Base-by-base conservation (phyloP, 2,888 invertebrate species). In the Machimus rusticus region DNA sequence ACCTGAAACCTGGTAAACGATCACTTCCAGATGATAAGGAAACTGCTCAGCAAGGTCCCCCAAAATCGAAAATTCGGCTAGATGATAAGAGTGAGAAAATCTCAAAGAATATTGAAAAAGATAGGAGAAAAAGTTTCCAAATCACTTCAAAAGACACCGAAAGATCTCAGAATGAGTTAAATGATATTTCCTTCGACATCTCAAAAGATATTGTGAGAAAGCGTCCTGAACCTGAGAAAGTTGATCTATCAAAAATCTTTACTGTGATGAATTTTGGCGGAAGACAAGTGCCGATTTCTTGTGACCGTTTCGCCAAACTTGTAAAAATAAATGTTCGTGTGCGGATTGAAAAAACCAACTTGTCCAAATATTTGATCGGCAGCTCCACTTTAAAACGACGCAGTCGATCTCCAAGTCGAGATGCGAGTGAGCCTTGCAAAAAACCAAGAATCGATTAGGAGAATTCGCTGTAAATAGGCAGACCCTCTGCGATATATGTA, bases 221-320 rank as follows among this genome's bases (percentile, higher is more conserved):
- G 19, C 51, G 51, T 5, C 31, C 74, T 5, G 31, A 12, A n/a
- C 86, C 89, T 0, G 89, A 89, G 23, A 51, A 86, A 5, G 28
- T 90, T 31, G 91, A 91, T 88, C 89, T 90, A 55, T 89, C 89
- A 8, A 90, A 90, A 87, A 89, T 91, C 76, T 90, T 89, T 87
- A 91, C 90, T 23, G 90, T 89, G 74, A 90, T 91, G 19, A 90
- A 89, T 31, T 90, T 90, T 77, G 91, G 89, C 2, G 90, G 90
- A 23, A 88, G 87, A 28, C 85, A 87, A 14, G 89, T 89, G 1
- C 90, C 90, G 12, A 87, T 91, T 51, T 89, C 89, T 31, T 89
- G 90, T 74, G 90, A 90, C 34, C 90, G 90, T 86, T 91, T 91
- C 88, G 89, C 89, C 79, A 87, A 89, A 23, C 89, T 91, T 3